Conservation (phyloP, 2,888 invertebrate genomes). For the Lithodes maja region DNA sequence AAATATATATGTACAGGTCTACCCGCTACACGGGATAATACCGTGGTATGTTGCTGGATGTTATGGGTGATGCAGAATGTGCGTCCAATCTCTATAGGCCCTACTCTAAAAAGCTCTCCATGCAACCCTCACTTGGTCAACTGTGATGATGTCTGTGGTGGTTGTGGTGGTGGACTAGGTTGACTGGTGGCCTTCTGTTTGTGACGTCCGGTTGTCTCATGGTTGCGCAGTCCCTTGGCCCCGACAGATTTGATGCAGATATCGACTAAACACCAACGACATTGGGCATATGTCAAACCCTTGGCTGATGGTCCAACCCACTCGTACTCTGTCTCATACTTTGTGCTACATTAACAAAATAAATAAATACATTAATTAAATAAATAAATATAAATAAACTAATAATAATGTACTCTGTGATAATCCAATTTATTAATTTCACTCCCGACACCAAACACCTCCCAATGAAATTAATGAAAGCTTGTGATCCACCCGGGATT, state of each 20-base stretch:
- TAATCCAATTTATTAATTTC: too few relatives aligned
- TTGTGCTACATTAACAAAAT: conserved; percentile 37
- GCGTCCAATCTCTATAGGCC: too few relatives aligned
- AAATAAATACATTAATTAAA: background rate
- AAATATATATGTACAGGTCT: too few relatives aligned
- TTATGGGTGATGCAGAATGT: too few relatives aligned
- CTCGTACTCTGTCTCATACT: conserved; percentile 64
- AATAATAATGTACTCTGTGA: too few relatives aligned
- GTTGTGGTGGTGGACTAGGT: background rate
- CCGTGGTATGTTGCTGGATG: too few relatives aligned
- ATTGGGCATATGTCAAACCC: conserved; percentile 60
- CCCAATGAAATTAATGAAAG: too few relatives aligned
- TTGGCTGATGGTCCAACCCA: conserved; percentile 65
- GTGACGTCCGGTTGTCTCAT: conserved; percentile 67
- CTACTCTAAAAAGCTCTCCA: too few relatives aligned
- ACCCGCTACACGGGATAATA: too few relatives aligned
- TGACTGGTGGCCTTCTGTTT: conserved; percentile 58
- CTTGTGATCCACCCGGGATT: too few relatives aligned
- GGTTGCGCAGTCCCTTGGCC: conserved; percentile 64
- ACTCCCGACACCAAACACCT: too few relatives aligned
- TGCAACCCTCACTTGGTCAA: conserved; percentile 7
- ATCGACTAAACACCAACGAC: conserved; percentile 63
- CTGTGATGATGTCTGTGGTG: conserved; percentile 21
- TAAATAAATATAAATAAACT: too few relatives aligned
- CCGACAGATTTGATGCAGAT: conserved; percentile 68